These are phyloP conservation scores for Euura saliciscinereae DNA, from an alignment of 1,140 invertebrate species.

Conservation along the genomic window DNA sequence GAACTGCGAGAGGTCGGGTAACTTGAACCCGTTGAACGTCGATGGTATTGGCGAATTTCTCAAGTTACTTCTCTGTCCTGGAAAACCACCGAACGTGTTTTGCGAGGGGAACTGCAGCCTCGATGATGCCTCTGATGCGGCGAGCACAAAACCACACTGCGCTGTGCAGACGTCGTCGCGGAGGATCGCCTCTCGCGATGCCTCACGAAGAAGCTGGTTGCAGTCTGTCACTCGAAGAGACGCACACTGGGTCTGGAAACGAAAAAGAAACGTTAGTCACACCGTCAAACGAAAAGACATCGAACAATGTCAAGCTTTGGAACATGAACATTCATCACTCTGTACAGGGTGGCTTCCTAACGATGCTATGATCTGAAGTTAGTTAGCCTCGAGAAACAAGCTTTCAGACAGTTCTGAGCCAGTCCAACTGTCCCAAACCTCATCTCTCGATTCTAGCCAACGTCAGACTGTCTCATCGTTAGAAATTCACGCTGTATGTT, in stretches of 20 bases:
- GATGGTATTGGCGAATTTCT: constrained; percentile 47
- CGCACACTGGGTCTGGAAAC: constrained; percentile 84
- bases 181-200: constrained; percentile 80
- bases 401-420: no score
- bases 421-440: no score
- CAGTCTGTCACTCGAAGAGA: constrained; percentile 89
- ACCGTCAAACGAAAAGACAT: neutral
- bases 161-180: constrained; percentile 88
- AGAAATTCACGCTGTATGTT: neutral
- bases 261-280: constrained; percentile 15
- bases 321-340: no score
- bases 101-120: constrained; percentile 48
- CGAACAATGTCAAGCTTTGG: neutral
- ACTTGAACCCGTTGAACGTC: constrained; percentile 62
- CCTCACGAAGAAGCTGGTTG: constrained; percentile 78
- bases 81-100: constrained; percentile 43
- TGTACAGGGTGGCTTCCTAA: no score
- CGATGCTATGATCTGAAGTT: no score
- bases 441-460: no score
- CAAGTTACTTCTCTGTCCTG: constrained; percentile 45
- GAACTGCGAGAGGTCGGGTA: constrained; percentile 70
- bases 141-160: constrained; percentile 77
- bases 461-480: no score
- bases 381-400: no score
- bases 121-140: constrained; percentile 45